These are phyloP conservation scores for Rhabdophis nuchalis DNA, from an alignment of 2,797 vertebrate genomes.

Conservation along the genomic window DNA sequence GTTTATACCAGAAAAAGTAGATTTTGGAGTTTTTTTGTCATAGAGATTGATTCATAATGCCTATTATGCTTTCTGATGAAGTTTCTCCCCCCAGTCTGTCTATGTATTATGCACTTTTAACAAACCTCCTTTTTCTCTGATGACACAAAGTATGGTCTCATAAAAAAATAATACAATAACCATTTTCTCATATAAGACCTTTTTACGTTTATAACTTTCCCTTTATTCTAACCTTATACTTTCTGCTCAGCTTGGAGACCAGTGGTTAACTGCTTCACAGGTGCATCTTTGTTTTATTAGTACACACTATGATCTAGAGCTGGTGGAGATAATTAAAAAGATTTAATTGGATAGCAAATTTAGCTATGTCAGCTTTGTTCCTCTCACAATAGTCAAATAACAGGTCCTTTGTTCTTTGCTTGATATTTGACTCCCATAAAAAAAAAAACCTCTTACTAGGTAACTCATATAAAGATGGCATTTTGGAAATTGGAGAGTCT, in stretches of 20 bases:
- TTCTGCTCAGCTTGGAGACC: neutral
- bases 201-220: neutral
- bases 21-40: neutral
- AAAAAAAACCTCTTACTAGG: neutral
- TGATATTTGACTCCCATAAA: conserved; percentile 6
- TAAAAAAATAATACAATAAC: neutral
- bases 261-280: neutral
- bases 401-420: neutral
- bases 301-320: conserved; percentile 11
- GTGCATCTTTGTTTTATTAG: neutral
- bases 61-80: neutral
- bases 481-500: neutral
- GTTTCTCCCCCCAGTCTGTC: neutral
- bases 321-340: conserved; percentile 4
- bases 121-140: neutral
- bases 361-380: neutral
- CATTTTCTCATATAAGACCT: neutral
- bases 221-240: neutral
- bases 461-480: neutral
- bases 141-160: neutral
- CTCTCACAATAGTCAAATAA: neutral
- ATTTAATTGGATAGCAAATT: neutral
- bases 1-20: neutral
- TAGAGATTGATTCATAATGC: neutral
- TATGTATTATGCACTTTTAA: neutral